phyloP scores from a whole-genome alignment of 2,888 invertebrate species.

The Sarcophaga carnaria region DNA sequence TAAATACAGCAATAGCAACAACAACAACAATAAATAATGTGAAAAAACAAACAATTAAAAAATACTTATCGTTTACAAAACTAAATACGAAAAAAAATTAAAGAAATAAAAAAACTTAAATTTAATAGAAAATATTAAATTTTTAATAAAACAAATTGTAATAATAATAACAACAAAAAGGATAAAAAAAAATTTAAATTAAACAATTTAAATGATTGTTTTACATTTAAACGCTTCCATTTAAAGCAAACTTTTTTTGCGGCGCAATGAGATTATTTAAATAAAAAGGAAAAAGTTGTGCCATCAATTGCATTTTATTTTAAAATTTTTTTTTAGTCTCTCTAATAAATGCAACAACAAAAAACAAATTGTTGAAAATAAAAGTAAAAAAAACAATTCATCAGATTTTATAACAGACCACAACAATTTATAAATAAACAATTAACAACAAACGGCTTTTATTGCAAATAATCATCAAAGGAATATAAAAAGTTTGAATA shows the following conservation, averaged over 20 bases:
- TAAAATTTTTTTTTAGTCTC: neutral
- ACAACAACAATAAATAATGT: slow-evolving; percentile 13
- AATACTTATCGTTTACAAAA: no score
- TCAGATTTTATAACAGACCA: neutral
- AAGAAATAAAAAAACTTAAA: slow-evolving; percentile 12
- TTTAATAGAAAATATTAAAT: neutral
- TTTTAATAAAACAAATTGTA: neutral
- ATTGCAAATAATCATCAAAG: neutral
- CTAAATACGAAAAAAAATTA: slow-evolving; percentile 19
- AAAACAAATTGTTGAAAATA: slow-evolving; percentile 34
- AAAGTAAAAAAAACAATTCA: slow-evolving; percentile 6
- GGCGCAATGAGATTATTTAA: slow-evolving; percentile 63
- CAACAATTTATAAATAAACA: slow-evolving; percentile 34
- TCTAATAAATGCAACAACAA: slow-evolving; percentile 74
- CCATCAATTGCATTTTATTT: slow-evolving; percentile 61
- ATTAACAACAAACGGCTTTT: neutral
- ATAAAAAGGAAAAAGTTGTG: slow-evolving; percentile 55
- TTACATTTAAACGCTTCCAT: neutral
- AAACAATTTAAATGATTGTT: slow-evolving; percentile 37
- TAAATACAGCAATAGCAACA: slow-evolving; percentile 31
- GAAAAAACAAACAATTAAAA: slow-evolving; percentile 5
- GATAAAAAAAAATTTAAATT: slow-evolving; percentile 32
- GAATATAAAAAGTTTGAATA: no score
- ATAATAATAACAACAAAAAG: slow-evolving; percentile 11
- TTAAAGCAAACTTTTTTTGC: slow-evolving; percentile 52